phyloP scores from a whole-genome alignment of 2,113 vertebrate species.

The Laticauda colubrina region DNA sequence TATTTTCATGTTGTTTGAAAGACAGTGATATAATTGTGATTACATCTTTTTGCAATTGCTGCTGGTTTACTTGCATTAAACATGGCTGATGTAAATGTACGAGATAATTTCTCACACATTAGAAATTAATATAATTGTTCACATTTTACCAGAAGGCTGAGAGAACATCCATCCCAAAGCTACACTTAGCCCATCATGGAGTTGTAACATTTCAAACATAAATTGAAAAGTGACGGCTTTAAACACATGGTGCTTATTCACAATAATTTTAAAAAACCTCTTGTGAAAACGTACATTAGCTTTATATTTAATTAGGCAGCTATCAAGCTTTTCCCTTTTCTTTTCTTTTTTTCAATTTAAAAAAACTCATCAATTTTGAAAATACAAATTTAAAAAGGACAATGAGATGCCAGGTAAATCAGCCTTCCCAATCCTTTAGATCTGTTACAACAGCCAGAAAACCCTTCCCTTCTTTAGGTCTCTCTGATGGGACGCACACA shows the following conservation, averaged over 20 bases:
- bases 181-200: not conserved
- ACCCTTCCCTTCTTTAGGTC: not conserved
- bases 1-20: not conserved
- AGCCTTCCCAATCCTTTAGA: not conserved
- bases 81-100: not conserved
- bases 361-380: not conserved
- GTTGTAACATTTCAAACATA: not conserved
- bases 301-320: not conserved
- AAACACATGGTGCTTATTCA: not conserved
- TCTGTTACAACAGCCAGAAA: not conserved
- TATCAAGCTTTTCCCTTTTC: not conserved
- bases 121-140: not conserved
- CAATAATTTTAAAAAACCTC: not conserved
- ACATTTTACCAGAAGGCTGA: not conserved
- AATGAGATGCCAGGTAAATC: not conserved
- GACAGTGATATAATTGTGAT: not conserved
- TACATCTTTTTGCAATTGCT: not conserved
- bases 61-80: not conserved
- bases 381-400: not conserved
- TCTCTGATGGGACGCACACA: not conserved
- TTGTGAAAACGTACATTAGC: not conserved
- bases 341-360: not conserved
- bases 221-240: not conserved
- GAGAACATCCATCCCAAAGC: not conserved
- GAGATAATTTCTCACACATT: not conserved